A percentile compares a stretch with the other conserved stretches of the same genome.
Evolutionary conservation across 2,797 vertebrate species (phyloP).

Genomic region (Tadarida brasiliensis): DNA sequence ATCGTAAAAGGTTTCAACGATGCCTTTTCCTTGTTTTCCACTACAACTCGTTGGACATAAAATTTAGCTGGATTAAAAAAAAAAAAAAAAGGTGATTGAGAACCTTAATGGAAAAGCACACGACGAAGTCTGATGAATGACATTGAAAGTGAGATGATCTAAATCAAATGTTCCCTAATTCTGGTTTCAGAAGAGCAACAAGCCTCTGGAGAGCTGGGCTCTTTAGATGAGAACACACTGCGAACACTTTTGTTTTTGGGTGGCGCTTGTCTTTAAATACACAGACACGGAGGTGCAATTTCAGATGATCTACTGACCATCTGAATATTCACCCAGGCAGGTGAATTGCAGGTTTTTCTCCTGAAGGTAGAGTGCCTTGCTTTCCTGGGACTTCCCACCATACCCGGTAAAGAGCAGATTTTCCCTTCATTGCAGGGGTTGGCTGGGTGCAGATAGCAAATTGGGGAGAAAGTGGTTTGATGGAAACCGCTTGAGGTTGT

Average conservation of each 20-base stretch:
- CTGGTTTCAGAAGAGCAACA: not conserved
- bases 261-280: not conserved
- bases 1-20: not conserved
- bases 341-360: not conserved
- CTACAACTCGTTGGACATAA: not conserved
- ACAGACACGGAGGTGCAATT: not conserved
- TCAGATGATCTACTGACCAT: not conserved
- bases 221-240: not conserved
- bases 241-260: not conserved
- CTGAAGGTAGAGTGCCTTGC: not conserved
- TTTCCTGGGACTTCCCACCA: not conserved
- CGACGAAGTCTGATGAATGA: not conserved
- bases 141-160: not conserved
- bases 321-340: not conserved
- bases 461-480: constrained; percentile 47
- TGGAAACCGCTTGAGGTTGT: constrained; percentile 38
- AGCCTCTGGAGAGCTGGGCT: not conserved
- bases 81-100: not conserved
- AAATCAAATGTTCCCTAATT: not conserved
- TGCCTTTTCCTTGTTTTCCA: not conserved
- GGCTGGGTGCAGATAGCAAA: not conserved
- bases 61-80: not conserved
- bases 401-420: not conserved
- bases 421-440: not conserved
- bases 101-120: not conserved